Conservation (phyloP, 2,888 invertebrate genomes). For the Pristionchus mayeri region DNA sequence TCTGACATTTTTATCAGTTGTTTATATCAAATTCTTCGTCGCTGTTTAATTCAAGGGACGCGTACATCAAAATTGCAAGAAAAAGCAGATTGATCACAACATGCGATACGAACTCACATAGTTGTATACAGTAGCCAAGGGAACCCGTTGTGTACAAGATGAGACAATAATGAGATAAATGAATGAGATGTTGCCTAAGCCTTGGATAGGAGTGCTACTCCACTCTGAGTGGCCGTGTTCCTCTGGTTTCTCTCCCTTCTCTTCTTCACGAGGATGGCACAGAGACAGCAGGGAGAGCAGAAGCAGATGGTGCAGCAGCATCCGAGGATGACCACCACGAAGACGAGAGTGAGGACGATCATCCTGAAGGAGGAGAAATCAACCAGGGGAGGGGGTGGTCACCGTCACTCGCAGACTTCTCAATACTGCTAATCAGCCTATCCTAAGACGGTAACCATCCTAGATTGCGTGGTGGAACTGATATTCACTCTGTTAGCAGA, state of each 20-base stretch:
- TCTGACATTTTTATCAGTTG: not conserved
- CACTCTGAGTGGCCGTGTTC: conserved; percentile 23
- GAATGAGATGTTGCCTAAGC: conserved; percentile 2
- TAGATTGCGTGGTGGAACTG: not conserved
- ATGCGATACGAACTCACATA: not conserved
- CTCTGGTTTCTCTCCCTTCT: conserved; percentile 44
- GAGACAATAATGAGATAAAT: not conserved
- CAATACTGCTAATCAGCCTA: not conserved
- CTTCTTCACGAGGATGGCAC: conserved; percentile 59
- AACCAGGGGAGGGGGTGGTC: not conserved
- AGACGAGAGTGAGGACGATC: conserved; percentile 63
- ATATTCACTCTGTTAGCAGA: conserved; percentile 21
- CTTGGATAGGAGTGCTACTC: not conserved
- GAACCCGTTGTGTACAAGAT: conserved; percentile 42
- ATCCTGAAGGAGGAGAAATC: conserved; percentile 58
- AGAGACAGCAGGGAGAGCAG: conserved; percentile 64
- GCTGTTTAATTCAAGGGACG: not conserved
- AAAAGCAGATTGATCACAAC: not conserved
- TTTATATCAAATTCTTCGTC: conserved; percentile 8
- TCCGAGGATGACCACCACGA: conserved; percentile 58
- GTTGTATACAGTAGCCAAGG: conserved; percentile 8
- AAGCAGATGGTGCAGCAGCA: conserved; percentile 66
- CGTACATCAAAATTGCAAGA: conserved; percentile 20
- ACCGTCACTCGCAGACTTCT: too few species aligned
- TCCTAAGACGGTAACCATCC: not conserved